Conservation (phyloP, 2,113 vertebrate species). For the Triplophysa tibetana region DNA sequence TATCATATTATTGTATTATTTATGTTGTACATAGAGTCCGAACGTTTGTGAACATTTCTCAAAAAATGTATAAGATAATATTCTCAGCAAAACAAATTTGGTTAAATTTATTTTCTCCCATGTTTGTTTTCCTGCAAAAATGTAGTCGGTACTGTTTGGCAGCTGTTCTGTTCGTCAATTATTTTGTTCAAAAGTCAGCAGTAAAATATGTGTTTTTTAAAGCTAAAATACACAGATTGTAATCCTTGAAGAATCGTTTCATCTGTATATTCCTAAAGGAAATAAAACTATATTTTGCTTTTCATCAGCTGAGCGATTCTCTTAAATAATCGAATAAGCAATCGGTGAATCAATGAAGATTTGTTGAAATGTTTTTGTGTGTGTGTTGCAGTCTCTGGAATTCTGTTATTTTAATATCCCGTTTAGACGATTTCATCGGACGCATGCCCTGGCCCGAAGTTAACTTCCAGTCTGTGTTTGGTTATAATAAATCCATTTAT, state of each 20-base stretch:
- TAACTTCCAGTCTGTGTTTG: no score
- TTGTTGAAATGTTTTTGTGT: constrained; percentile 8
- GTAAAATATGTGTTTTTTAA: neutral
- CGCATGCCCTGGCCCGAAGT: no score
- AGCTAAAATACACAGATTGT: neutral
- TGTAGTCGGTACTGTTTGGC: no score
- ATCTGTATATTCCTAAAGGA: neutral
- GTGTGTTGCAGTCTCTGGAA: neutral
- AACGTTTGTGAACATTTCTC: no score
- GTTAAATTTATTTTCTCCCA: no score
- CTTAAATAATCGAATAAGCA: constrained; percentile 2
- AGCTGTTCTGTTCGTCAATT: neutral
- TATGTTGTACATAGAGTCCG: no score
- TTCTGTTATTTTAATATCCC: no score
- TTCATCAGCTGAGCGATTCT: neutral
- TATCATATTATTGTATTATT: neutral
- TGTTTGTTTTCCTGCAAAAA: no score
- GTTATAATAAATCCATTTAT: no score
- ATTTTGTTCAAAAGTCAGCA: neutral
- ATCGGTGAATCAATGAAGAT: constrained; percentile 16
- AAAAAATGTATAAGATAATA: no score
- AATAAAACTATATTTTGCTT: neutral
- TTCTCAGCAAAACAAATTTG: no score
- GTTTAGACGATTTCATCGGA: no score
- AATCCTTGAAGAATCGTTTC: neutral